A percentile compares a stretch with the other conserved stretches of the same genome.
phyloP scores from a whole-genome alignment of 2,797 vertebrate species.

The Danio jaintianensis region DNA sequence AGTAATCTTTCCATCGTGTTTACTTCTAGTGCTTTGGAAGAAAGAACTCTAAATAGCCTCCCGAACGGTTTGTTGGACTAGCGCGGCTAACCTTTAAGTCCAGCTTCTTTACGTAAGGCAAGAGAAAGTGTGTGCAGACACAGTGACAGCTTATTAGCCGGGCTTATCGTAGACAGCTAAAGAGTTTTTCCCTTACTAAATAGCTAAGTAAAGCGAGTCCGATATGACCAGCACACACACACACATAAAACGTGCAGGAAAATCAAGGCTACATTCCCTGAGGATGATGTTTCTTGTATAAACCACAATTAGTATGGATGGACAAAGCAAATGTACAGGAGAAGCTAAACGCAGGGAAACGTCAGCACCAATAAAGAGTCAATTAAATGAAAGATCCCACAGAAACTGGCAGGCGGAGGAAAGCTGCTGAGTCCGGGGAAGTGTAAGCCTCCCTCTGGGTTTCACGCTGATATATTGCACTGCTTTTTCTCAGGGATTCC shows the following conservation, averaged over 20 bases:
- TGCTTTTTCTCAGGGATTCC: conserved; percentile 71
- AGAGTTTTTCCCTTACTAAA: conserved; percentile 25
- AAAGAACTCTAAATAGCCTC: background rate
- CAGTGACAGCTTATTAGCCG: conserved; percentile 47
- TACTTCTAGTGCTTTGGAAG: conserved; percentile 16
- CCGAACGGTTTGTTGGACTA: conserved; percentile 6
- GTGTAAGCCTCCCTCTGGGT: conserved; percentile 72
- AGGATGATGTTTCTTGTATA: conserved; percentile 42
- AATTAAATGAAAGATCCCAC: conserved; percentile 10
- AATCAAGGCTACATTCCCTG: conserved; percentile 50
- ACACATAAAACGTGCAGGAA: conserved; percentile 33
- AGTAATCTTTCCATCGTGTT: conserved; percentile 38
- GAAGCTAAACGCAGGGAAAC: background rate
- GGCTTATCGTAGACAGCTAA: conserved; percentile 32
- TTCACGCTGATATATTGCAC: conserved; percentile 74
- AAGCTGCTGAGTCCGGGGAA: conserved; percentile 52
- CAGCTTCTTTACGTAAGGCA: conserved; percentile 14
- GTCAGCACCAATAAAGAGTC: conserved; percentile 4
- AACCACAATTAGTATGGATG: conserved; percentile 47
- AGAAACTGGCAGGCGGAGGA: conserved; percentile 54
- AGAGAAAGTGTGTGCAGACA: conserved; percentile 38
- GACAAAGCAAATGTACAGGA: background rate
- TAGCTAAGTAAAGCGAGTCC: conserved; percentile 34
- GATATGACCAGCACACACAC: conserved; percentile 55
- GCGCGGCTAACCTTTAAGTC: conserved; percentile 18